Base-by-base conservation (phyloP, 2,797 vertebrate genomes). In the Geotrypetes seraphini region DNA sequence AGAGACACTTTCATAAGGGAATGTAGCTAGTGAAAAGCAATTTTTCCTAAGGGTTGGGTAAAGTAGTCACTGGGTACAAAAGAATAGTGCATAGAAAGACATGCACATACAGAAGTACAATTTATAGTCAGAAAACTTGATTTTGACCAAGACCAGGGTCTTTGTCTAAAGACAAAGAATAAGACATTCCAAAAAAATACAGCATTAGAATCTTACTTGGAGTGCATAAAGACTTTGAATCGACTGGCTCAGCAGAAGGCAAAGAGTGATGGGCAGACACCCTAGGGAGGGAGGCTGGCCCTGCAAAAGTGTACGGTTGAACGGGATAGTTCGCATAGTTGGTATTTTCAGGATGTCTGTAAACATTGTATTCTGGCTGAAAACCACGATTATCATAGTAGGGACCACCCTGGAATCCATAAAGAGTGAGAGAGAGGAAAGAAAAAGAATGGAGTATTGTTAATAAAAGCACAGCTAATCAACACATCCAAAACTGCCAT, bases 301-400 rank as follows among this genome's bases (percentile, higher is more conserved):
- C 63, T 0, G 57, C 7, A 0, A 69, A 31, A 1, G 29, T 33
- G 14, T 33, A 38, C 7, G 30, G 44, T 4, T 41, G 12, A 17
- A 46, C 3, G 2, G 37, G 47, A 21, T 60, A 39, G 5, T 7
- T 45, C 0, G 27, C 20, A 24, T 63, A 63, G 1, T n/a, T 28
- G 53, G 63, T 48, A 28, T 32, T 39, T 28, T 2, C 20, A 1
- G 46, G 5, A 5, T n/a, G 54, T 13, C 5, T 19, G 3, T 31
- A 36, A 3, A 50, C 8, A 4, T 5, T 54, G 7, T 55, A 47
- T 8, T 79, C 80, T 0, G 60, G 22, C 10, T 79, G 80, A 39
- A 72, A 81, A 8, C 73, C 82, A 2, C 12, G 22, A 28, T 83
- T 83, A 61, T 83, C 75, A 2, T 79, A 83, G 50, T 54, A 79